These are phyloP conservation scores for Aplidium turbinatum DNA, from an alignment of 23 tunicate genomes.

Conservation along the genomic window DNA sequence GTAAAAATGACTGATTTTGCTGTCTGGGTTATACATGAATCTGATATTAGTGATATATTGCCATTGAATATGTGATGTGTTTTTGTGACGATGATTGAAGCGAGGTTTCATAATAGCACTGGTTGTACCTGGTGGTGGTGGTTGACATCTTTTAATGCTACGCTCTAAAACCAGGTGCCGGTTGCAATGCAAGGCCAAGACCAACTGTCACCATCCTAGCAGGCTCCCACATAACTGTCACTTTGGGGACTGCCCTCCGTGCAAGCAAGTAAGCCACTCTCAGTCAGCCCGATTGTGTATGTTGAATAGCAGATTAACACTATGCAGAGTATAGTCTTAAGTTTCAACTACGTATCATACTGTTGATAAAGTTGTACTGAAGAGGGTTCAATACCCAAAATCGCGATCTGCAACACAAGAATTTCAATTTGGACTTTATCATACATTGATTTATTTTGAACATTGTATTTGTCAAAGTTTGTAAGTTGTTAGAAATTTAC, in stretches of 20 bases:
- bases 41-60: too few species aligned
- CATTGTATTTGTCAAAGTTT: not conserved
- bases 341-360: too few species aligned
- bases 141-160: too few species aligned
- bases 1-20: too few species aligned
- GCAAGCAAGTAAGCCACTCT: conserved; percentile 63
- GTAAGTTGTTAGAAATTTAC: not conserved
- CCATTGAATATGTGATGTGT: not conserved
- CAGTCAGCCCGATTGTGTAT: not conserved
- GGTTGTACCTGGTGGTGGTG: too few species aligned
- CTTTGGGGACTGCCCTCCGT: conserved; percentile 76
- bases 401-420: too few species aligned
- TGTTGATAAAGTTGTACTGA: too few species aligned
- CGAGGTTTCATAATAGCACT: too few species aligned
- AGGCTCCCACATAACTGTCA: conserved; percentile 72
- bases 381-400: too few species aligned
- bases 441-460: not conserved
- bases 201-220: conserved; percentile 76
- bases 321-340: too few species aligned
- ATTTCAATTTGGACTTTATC: too few species aligned
- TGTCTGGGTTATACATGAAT: too few species aligned
- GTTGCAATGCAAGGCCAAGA: conserved; percentile 35
- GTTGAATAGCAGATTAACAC: not conserved
- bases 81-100: not conserved
- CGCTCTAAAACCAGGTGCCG: conserved; percentile 77